These are phyloP conservation scores for Bergia puertoricense DNA, from an alignment of 92 coral and sea anemone species.

Conservation along the genomic window DNA sequence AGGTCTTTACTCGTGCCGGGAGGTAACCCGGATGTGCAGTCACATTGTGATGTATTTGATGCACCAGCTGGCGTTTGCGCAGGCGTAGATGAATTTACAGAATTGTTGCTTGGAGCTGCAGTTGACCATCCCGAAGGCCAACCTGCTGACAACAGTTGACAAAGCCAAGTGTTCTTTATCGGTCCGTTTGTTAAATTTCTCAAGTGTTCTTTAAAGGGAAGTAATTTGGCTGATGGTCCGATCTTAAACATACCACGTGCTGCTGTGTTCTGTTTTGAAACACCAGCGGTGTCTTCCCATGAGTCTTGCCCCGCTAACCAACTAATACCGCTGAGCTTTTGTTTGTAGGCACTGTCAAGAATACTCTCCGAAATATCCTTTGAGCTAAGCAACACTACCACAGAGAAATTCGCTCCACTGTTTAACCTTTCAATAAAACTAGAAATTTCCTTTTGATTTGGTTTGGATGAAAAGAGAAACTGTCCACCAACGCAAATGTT, in stretches of 20 bases:
- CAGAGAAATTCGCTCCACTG: conserved; percentile 69
- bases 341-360: conserved; percentile 71
- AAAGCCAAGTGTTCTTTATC: conserved; percentile 58
- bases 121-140: not conserved
- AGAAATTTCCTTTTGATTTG: conserved; percentile 52
- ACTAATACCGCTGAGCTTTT: conserved; percentile 64
- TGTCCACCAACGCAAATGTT: conserved; percentile 65
- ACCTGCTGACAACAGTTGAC: conserved; percentile 50
- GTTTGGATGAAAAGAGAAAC: conserved; percentile 51
- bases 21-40: conserved; percentile 56
- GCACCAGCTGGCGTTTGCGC: not conserved
- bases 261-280: conserved; percentile 65
- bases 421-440: conserved; percentile 55
- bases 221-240: conserved; percentile 58
- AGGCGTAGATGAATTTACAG: conserved; percentile 30
- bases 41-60: conserved; percentile 42
- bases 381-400: conserved; percentile 70
- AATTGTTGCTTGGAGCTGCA: not conserved
- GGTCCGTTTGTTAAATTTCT: conserved; percentile 49
- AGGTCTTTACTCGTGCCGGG: conserved; percentile 54
- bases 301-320: conserved; percentile 78
- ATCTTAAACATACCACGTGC: conserved; percentile 82
- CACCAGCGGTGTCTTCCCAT: conserved; percentile 66
- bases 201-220: conserved; percentile 58
- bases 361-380: conserved; percentile 56